A percentile compares a stretch with the other conserved stretches of the same genome.
Conservation (phyloP, 2,113 vertebrate genomes). For the Marmota flaviventris region DNA sequence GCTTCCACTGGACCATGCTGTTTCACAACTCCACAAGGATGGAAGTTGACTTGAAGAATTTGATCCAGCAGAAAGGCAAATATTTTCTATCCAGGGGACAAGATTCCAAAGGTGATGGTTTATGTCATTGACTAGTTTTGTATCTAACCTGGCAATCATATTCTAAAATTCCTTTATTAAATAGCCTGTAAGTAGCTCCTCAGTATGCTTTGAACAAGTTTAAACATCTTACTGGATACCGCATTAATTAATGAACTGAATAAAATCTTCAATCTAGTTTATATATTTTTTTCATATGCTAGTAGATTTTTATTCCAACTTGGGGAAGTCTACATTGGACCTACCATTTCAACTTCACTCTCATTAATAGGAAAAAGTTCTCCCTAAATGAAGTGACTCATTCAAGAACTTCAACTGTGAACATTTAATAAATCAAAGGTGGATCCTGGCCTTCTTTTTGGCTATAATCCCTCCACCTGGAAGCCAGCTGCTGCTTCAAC, state of each 20-base stretch:
- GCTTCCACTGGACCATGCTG: not conserved
- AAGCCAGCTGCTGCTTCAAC: not conserved
- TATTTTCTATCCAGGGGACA: not conserved
- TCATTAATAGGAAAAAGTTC: not conserved
- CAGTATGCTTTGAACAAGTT: not conserved
- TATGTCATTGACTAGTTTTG: not conserved
- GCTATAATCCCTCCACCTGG: not conserved
- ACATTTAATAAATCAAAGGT: not conserved
- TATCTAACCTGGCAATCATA: too few species aligned
- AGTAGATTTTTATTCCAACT: not conserved
- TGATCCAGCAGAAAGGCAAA: not conserved
- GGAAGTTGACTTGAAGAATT: not conserved
- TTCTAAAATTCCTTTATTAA: not conserved
- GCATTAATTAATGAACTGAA: not conserved
- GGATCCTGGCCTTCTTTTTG: not conserved
- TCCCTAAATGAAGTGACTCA: not conserved
- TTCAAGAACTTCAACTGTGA: not conserved
- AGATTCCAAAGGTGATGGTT: not conserved
- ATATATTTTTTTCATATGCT: not conserved
- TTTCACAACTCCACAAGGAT: not conserved
- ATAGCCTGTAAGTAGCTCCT: not conserved
- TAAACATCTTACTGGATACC: not conserved
- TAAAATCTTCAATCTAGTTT: not conserved
- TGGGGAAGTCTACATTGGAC: not conserved
- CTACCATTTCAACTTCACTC: not conserved